These are phyloP conservation scores for Progne subis DNA, from an alignment of 2,113 vertebrate genomes.

Conservation along the genomic window DNA sequence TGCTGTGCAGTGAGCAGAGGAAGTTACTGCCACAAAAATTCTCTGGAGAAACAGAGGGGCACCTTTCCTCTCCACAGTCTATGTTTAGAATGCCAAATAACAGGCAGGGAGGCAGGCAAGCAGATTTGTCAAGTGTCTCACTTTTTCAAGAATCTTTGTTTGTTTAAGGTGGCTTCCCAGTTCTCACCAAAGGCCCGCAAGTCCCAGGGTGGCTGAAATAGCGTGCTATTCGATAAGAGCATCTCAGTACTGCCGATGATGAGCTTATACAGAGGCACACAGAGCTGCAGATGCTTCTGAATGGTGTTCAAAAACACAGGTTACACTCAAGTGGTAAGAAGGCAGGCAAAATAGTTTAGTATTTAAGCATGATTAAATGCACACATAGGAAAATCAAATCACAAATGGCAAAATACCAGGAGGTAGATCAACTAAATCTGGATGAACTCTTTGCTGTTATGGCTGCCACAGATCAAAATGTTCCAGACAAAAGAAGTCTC, in stretches of 20 bases:
- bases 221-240: rapidly evolving
- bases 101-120: neutral
- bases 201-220: neutral
- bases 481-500: neutral
- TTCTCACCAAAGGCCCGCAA: neutral
- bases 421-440: neutral
- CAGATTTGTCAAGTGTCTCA: neutral
- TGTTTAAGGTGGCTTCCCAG: neutral
- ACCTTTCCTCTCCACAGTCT: neutral
- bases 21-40: neutral
- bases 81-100: neutral
- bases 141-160: neutral
- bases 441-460: neutral
- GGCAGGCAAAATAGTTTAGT: neutral
- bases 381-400: neutral
- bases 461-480: neutral
- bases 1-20: neutral
- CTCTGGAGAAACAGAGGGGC: neutral
- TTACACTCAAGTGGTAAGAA: neutral
- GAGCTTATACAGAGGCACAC: neutral
- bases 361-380: neutral
- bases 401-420: neutral
- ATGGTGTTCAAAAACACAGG: neutral
- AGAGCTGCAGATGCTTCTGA: neutral
- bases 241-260: neutral